phyloP scores from a whole-genome alignment of 1,140 invertebrate species.

The Cydia fagiglandana region DNA sequence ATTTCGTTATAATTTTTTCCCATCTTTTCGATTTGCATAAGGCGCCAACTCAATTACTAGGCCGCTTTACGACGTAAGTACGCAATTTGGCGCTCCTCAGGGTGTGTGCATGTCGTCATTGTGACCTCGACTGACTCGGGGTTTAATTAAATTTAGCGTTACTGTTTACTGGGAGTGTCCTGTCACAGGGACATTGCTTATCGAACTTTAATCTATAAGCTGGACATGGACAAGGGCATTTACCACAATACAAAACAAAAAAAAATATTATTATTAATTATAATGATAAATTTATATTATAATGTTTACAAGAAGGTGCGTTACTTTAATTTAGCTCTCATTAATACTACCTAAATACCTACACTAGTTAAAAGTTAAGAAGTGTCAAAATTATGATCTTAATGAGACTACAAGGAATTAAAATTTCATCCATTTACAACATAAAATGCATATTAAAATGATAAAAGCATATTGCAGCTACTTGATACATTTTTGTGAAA shows the following conservation, averaged over 20 bases:
- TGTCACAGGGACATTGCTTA: background rate
- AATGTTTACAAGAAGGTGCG: too few relatives aligned
- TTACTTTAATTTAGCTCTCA: too few relatives aligned
- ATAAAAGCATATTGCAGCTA: too few relatives aligned
- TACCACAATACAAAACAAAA: background rate
- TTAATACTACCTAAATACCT: too few relatives aligned
- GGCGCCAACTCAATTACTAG: background rate
- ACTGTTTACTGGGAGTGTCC: constrained; percentile 14
- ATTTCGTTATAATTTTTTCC: background rate
- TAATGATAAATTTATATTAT: too few relatives aligned
- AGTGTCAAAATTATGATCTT: too few relatives aligned
- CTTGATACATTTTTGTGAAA: too few relatives aligned
- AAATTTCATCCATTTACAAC: too few relatives aligned
- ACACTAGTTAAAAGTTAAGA: too few relatives aligned
- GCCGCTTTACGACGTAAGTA: background rate
- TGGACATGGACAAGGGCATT: background rate
- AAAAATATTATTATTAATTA: too few relatives aligned
- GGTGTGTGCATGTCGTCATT: constrained; percentile 14
- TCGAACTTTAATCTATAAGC: background rate
- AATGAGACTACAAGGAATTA: too few relatives aligned
- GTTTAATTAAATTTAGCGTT: constrained; percentile 21
- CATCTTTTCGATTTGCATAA: constrained; percentile 2
- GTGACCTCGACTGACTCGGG: constrained; percentile 9
- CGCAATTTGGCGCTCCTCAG: constrained; percentile 9
- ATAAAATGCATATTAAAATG: too few relatives aligned